Evolutionary conservation across 2,888 invertebrate genomes (phyloP).

Genomic region (Agapostemon virescens): DNA sequence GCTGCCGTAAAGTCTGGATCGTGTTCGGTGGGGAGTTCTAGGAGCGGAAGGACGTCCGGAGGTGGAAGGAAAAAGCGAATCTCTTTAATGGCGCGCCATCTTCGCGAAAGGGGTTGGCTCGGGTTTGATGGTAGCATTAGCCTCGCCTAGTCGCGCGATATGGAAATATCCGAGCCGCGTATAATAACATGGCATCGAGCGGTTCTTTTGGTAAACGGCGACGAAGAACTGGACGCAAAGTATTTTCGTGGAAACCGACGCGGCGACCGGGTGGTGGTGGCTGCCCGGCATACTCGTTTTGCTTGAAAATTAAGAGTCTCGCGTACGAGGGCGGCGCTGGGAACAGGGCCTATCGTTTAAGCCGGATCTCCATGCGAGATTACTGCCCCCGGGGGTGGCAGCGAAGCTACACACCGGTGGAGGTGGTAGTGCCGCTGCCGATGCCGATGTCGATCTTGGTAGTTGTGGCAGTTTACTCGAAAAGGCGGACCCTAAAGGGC

Average conservation of each 20-base stretch:
- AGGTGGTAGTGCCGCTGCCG: conserved; percentile 73
- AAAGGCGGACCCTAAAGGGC: conserved; percentile 72
- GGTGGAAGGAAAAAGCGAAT: conserved; percentile 32
- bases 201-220: conserved; percentile 69
- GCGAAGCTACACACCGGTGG: conserved; percentile 59
- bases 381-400: conserved; percentile 75
- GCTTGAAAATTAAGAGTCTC: conserved; percentile 78
- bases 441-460: conserved; percentile 58
- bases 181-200: conserved; percentile 67
- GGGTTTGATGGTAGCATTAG: conserved; percentile 73
- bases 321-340: conserved; percentile 74
- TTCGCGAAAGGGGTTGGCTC: conserved; percentile 54
- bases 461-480: conserved; percentile 69
- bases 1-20: neutral
- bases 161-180: conserved; percentile 75
- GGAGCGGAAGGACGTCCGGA: conserved; percentile 3
- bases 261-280: conserved; percentile 55
- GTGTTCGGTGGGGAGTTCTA: neutral
- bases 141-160: conserved; percentile 78
- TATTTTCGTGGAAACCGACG: conserved; percentile 77
- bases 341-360: conserved; percentile 79
- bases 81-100: conserved; percentile 53
- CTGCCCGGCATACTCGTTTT: conserved; percentile 62
- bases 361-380: conserved; percentile 79
- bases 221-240: conserved; percentile 69